Evolutionary conservation across 2,888 invertebrate species (phyloP), one percentile per base, ranked within the genome.

Genomic region (Hypomecis atomaria): DNA sequence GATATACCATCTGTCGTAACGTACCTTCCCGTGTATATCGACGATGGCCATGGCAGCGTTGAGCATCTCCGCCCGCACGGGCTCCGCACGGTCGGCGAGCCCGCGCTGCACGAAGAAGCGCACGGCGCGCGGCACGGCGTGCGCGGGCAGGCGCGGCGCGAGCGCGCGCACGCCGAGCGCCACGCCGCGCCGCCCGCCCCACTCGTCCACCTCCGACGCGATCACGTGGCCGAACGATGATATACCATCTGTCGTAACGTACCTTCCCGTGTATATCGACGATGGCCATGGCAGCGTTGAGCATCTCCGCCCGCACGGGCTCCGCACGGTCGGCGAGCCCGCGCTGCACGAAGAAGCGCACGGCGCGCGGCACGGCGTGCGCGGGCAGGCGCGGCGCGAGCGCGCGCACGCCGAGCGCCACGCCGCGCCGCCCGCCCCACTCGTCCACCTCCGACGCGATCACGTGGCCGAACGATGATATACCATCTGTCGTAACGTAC

Each of bases 231-330:
- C 99, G 90, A 99, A 98, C 83, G 97, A 96, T n/a, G n/a, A n/a
- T n/a, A n/a, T n/a, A n/a, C n/a, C n/a, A n/a, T n/a, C n/a, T n/a
- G n/a, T n/a, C n/a, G n/a, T n/a, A n/a, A n/a, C n/a, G n/a, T n/a
- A n/a, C n/a, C 93, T 98, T 98, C 38, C 99, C 99, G 88, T 99
- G 99, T 59, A 96, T 92, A 82, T 98, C 97, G 3, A 99, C 97
- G 66, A 97, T 95, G 54, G 96, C 96, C 72, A 98, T 94, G n/a
- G 99, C 99, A 10, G 99, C 98, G 70, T 96, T 96, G 62, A 99
- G 93, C 99, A 99, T 99, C 86, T 97, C 96, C 36, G 96, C 96
- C 59, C 98, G 94, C 23, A 98, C 98, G 44, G 94, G 93, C 72
- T 95, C 95, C 82, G 96, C 95, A 33, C 98, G 94, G 93, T 99